Base-by-base conservation (phyloP, 2,113 vertebrate genomes). In the Thamnaconus septentrionalis region DNA sequence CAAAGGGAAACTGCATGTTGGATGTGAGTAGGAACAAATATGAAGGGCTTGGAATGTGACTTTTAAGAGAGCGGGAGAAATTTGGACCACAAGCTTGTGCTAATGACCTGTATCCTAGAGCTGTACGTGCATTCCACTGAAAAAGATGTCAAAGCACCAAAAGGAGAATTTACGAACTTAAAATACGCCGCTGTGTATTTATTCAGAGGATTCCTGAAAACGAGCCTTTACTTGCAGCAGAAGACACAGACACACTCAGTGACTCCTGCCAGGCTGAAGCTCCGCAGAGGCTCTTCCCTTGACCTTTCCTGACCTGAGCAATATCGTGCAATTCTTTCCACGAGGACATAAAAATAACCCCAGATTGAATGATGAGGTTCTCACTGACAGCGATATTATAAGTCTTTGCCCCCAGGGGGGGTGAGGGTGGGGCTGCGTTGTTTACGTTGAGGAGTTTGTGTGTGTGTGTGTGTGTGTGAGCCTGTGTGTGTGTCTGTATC, bases 401-500 rank as follows among this genome's bases (percentile, higher is more conserved):
- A 46, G 8, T n/a, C 18, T 74, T 61, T 53, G 10, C 41, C 12
- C 18, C 18, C 18, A 31, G 4, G 4, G 44, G 47, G 47, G 72
- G 56, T 41, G 9, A 10, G 18, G 18, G 18, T 31, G 18, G 1
- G 18, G 18, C 18, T 31, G 18, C 18, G 18, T 52, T 80, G 66
- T 76, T 84, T 77, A 69, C 46, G 55, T 66, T 64, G 6, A 60
- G 31, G 54, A 42, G 4, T 5, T 46, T 4, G 41, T 55, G 6
- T 46, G 46, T 50, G 52, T 6, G 42, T 59, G 10, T 51, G 46
- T 51, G 31, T 76, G 63, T 64, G 53, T 6, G 42, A 56, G 10
- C 47, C 42, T 51, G 31, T 76, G 63, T 64, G 53, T 62, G 41
- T 68, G 7, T 12, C 4, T 76, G 54, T 11, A 48, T 66, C 79